Percentiles rank a stretch among this genome's conserved stretches.
phyloP scores from a whole-genome alignment of 1,140 invertebrate genomes.

The Popillia japonica region DNA sequence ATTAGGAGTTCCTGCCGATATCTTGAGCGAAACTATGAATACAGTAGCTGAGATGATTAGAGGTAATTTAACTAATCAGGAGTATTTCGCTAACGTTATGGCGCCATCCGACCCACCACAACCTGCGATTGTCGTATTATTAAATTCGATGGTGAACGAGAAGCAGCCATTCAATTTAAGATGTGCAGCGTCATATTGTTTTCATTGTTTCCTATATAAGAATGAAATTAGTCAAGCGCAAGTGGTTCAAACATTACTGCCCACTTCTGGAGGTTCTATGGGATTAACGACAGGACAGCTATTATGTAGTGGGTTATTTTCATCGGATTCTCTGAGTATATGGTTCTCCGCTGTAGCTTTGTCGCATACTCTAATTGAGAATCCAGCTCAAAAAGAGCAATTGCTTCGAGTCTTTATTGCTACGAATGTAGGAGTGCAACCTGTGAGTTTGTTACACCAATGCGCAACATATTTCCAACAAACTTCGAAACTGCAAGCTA shows the following conservation, averaged over 20 bases:
- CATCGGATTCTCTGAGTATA: slow-evolving; percentile 89
- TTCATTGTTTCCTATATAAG: slow-evolving; percentile 94
- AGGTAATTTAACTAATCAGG: slow-evolving; percentile 90
- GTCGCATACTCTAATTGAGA: slow-evolving; percentile 90
- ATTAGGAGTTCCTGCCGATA: slow-evolving; percentile 88
- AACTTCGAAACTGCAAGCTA: slow-evolving; percentile 85
- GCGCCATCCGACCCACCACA: slow-evolving; percentile 91
- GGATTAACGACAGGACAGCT: slow-evolving; percentile 83
- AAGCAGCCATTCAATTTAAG: slow-evolving; percentile 93
- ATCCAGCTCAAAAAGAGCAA: slow-evolving; percentile 89
- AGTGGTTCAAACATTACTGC: slow-evolving; percentile 90
- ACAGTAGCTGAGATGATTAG: slow-evolving; percentile 95
- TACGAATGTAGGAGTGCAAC: slow-evolving; percentile 82
- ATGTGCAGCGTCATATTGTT: slow-evolving; percentile 96
- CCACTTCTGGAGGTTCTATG: slow-evolving; percentile 65
- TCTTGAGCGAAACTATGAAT: slow-evolving; percentile 95
- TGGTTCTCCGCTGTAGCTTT: slow-evolving; percentile 96
- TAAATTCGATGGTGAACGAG: slow-evolving; percentile 99
- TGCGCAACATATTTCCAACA: slow-evolving; percentile 86
- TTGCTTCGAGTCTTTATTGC: slow-evolving; percentile 91
- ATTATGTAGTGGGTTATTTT: slow-evolving; percentile 94
- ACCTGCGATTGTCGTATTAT: slow-evolving; percentile 90
- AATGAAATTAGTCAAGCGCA: slow-evolving; percentile 90
- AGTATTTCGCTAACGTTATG: slow-evolving; percentile 89
- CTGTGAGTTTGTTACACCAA: slow-evolving; percentile 89